Conservation (phyloP, 2,888 invertebrate species). For the Parnassius orleans region DNA sequence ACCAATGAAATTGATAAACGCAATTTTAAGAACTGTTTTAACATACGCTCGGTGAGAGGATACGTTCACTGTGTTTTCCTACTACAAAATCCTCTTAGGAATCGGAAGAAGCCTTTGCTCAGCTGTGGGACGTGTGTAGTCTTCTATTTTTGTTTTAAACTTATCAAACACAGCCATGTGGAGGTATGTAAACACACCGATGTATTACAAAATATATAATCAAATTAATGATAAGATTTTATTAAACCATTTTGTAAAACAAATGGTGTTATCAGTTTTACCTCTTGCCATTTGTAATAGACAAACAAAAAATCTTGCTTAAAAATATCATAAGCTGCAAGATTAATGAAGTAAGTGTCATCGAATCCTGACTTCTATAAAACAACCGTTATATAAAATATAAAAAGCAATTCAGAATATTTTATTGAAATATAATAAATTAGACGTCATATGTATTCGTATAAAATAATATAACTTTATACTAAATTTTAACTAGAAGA, state of each 20-base stretch:
- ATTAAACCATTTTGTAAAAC: slow-evolving; percentile 21
- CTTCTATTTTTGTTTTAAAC: no score
- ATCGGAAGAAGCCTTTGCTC: no score
- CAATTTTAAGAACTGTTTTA: no score
- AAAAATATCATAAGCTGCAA: background rate
- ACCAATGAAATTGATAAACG: no score
- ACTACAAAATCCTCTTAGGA: no score
- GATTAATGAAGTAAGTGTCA: slow-evolving; percentile 8
- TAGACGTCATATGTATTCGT: slow-evolving; percentile 10
- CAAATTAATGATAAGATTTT: slow-evolving; percentile 10
- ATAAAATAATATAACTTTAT: slow-evolving; percentile 18
- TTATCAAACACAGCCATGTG: no score
- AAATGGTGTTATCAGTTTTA: slow-evolving; percentile 26
- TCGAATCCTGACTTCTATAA: slow-evolving; percentile 12
- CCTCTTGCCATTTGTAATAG: slow-evolving; percentile 15
- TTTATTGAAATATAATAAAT: slow-evolving; percentile 15
- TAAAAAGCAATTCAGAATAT: slow-evolving; percentile 1
- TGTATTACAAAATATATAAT: no score
- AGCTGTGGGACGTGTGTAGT: no score
- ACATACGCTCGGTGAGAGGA: no score
- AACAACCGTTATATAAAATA: slow-evolving; percentile 13
- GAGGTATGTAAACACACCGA: no score
- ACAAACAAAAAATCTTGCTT: slow-evolving; percentile 1
- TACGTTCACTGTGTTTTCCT: no score
- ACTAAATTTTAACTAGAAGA: slow-evolving; percentile 14